Conservation (phyloP, 2,113 vertebrate species). For the Aramus guarauna region DNA sequence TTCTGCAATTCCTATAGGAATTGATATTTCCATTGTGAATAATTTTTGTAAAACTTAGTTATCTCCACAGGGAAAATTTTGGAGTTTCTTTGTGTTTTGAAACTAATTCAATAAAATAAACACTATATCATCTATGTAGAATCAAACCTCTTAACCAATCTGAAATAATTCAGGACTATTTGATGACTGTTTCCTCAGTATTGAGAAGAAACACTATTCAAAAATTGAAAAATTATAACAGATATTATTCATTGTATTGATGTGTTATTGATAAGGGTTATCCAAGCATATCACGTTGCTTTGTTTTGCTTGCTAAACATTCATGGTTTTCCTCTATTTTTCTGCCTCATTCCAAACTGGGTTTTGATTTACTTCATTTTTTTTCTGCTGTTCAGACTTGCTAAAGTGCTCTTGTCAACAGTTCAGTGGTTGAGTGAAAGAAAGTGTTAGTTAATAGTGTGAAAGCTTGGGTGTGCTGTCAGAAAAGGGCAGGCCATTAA, state of each 20-base stretch:
- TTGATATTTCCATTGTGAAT: not conserved
- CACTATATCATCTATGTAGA: not conserved
- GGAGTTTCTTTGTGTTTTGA: not conserved
- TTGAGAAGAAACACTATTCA: not conserved
- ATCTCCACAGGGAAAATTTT: accelerated
- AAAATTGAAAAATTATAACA: not conserved
- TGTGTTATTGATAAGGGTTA: not conserved
- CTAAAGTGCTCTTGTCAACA: constrained; percentile 74
- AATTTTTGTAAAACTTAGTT: not conserved
- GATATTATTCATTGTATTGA: not conserved
- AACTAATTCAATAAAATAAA: not conserved
- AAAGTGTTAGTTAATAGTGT: constrained; percentile 74
- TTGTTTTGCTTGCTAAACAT: constrained; percentile 11
- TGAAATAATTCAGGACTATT: not conserved
- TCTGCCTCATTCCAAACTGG: constrained; percentile 35
- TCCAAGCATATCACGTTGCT: not conserved
- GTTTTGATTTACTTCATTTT: constrained; percentile 60
- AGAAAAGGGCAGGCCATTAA: constrained; percentile 74
- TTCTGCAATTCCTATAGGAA: not conserved
- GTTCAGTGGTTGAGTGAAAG: constrained; percentile 69
- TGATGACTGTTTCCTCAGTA: not conserved
- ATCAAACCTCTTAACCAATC: not conserved
- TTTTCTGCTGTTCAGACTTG: constrained; percentile 67
- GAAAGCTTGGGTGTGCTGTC: constrained; percentile 74
- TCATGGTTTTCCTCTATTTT: constrained; percentile 16